Percentiles rank a stretch among this genome's conserved stretches.
These are phyloP conservation scores for Mormyrus iriodes DNA, from an alignment of 2,113 vertebrate genomes.

Conservation along the genomic window DNA sequence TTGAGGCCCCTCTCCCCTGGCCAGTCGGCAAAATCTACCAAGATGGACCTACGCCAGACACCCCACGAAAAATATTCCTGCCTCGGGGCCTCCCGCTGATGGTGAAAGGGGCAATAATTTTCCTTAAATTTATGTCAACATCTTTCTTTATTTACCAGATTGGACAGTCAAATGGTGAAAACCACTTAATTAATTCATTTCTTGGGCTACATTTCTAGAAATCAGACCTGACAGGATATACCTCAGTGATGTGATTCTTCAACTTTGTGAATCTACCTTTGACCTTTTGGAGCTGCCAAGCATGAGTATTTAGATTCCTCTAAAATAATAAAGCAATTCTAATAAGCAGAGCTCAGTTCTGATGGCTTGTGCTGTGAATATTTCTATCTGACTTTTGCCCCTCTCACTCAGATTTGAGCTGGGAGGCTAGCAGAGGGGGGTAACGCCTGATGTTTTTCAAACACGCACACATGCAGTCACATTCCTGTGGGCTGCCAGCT, in stretches of 20 bases:
- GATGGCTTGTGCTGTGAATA: background rate
- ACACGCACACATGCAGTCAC: background rate
- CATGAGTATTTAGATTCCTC: background rate
- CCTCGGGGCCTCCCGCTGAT: background rate
- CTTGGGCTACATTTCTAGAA: background rate
- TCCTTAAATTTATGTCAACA: background rate
- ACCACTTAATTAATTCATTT: background rate
- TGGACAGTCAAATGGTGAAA: background rate
- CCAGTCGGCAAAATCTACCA: background rate
- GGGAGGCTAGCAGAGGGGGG: background rate
- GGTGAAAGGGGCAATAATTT: background rate
- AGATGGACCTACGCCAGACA: background rate
- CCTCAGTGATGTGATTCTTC: background rate
- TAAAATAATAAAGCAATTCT: background rate
- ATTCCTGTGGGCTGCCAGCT: conserved; percentile 8
- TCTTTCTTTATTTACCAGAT: background rate
- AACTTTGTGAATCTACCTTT: background rate
- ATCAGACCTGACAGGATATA: background rate
- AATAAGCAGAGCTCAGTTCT: background rate
- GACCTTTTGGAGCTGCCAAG: background rate
- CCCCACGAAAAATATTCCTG: background rate
- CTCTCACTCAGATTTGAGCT: background rate
- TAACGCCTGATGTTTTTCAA: background rate
- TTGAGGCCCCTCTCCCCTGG: background rate
- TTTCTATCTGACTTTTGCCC: background rate